phyloP scores from a whole-genome alignment of 1,140 invertebrate species.

The Lethrus apterus region DNA sequence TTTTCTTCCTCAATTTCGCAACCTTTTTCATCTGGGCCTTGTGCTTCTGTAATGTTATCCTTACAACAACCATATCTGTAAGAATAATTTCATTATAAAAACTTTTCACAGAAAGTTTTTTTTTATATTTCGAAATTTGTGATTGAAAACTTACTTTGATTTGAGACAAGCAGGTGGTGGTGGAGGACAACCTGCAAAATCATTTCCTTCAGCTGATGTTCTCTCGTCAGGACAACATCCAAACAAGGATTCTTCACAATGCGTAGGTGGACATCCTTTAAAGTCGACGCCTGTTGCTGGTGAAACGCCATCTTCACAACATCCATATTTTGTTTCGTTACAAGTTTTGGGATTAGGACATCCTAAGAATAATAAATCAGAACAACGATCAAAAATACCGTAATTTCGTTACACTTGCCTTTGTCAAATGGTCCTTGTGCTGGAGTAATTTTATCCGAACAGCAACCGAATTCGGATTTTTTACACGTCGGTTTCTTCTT shows the following conservation, averaged over 20 bases:
- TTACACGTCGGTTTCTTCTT: slow-evolving; percentile 56
- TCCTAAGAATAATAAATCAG: slow-evolving; percentile 38
- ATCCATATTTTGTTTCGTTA: slow-evolving; percentile 75
- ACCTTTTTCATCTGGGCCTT: slow-evolving; percentile 58
- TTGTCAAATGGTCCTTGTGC: slow-evolving; percentile 80
- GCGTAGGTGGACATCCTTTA: slow-evolving; percentile 67
- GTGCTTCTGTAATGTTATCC: slow-evolving; percentile 62
- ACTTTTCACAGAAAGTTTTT: neutral
- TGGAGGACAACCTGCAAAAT: slow-evolving; percentile 73
- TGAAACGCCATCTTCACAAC: slow-evolving; percentile 84
- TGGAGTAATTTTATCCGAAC: slow-evolving; percentile 73
- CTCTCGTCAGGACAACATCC: slow-evolving; percentile 80
- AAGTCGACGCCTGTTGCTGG: slow-evolving; percentile 62
- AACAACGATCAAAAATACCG: neutral
- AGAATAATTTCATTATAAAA: slow-evolving; percentile 19
- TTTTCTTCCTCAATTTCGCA: slow-evolving; percentile 44
- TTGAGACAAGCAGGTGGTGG: slow-evolving; percentile 54
- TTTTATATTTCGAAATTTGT: too few species aligned
- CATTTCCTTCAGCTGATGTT: slow-evolving; percentile 71
- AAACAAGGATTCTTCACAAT: slow-evolving; percentile 70
- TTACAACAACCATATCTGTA: slow-evolving; percentile 69
- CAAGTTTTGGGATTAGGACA: slow-evolving; percentile 68
- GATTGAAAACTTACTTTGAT: slow-evolving; percentile 46
- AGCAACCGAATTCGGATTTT: slow-evolving; percentile 76
- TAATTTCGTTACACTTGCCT: slow-evolving; percentile 50